Conservation (phyloP, 30 jellyfish, hydroid and myxozoan species). For the Cassiopea xamachana region DNA sequence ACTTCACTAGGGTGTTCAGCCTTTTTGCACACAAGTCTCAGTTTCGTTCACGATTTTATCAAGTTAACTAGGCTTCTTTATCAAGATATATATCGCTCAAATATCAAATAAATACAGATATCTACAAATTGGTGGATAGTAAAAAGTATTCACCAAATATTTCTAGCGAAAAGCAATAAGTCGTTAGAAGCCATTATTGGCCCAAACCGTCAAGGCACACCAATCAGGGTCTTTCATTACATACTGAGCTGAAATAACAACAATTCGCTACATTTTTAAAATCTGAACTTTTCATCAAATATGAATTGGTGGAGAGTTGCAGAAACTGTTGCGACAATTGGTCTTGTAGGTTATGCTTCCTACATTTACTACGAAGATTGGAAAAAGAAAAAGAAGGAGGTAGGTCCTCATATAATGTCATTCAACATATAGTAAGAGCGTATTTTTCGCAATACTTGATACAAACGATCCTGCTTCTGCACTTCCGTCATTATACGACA, state of each 20-base stretch:
- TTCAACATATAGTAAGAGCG: neutral
- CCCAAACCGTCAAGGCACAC: neutral
- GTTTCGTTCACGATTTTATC: neutral
- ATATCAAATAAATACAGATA: too few relatives aligned
- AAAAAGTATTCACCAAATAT: neutral
- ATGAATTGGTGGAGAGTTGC: conserved; percentile 38
- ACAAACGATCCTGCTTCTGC: too few relatives aligned
- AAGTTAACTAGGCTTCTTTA: too few relatives aligned
- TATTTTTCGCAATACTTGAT: too few relatives aligned
- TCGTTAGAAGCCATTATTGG: neutral
- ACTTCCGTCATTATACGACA: too few relatives aligned
- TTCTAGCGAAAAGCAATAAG: neutral
- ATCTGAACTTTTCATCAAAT: neutral
- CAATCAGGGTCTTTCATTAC: neutral
- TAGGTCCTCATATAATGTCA: neutral
- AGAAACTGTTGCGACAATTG: conserved; percentile 8
- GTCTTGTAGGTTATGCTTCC: conserved; percentile 11
- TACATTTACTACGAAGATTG: conserved; percentile 24
- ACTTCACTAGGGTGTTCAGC: neutral
- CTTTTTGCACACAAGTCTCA: neutral
- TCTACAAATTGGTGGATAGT: too few relatives aligned
- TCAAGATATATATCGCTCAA: too few relatives aligned
- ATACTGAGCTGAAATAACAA: neutral
- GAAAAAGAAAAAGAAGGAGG: conserved; percentile 13
- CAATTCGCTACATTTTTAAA: neutral